phyloP scores from a whole-genome alignment of 2,113 vertebrate species.

The Isichthys henryi region DNA sequence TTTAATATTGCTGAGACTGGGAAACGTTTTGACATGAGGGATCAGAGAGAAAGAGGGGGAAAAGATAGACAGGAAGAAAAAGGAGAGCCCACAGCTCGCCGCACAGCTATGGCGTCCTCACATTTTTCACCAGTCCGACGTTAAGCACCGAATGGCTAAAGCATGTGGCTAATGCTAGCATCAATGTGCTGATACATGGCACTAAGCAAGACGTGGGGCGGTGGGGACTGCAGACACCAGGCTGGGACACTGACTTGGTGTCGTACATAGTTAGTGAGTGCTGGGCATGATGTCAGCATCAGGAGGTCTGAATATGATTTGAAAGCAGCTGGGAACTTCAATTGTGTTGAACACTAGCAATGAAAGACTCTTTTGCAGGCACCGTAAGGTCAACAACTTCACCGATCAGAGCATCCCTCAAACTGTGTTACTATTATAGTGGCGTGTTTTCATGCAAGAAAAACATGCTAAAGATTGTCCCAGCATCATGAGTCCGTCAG shows the following conservation, averaged over 20 bases:
- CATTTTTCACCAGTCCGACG: neutral
- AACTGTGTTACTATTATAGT: neutral
- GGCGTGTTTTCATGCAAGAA: neutral
- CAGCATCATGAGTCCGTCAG: neutral
- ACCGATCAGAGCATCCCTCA: neutral
- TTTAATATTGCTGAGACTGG: neutral
- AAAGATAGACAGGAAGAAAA: neutral
- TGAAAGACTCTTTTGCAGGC: neutral
- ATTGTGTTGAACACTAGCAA: neutral
- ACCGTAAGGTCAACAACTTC: neutral
- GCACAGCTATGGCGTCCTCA: neutral
- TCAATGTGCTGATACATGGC: neutral
- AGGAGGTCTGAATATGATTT: neutral
- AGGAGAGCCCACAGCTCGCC: neutral
- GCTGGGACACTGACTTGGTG: neutral
- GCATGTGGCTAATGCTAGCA: neutral
- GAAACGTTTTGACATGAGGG: neutral
- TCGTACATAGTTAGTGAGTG: neutral
- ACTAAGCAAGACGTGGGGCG: neutral
- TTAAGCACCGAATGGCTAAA: neutral
- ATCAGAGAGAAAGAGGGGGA: neutral
- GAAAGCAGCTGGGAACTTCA: neutral
- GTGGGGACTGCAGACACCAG: neutral
- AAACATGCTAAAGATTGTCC: neutral
- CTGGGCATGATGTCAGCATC: neutral